Evolutionary conservation across 1,140 invertebrate species (phyloP), one percentile per base, ranked within the genome.

Genomic region (Hermatobates lingyangjiaoensis): DNA sequence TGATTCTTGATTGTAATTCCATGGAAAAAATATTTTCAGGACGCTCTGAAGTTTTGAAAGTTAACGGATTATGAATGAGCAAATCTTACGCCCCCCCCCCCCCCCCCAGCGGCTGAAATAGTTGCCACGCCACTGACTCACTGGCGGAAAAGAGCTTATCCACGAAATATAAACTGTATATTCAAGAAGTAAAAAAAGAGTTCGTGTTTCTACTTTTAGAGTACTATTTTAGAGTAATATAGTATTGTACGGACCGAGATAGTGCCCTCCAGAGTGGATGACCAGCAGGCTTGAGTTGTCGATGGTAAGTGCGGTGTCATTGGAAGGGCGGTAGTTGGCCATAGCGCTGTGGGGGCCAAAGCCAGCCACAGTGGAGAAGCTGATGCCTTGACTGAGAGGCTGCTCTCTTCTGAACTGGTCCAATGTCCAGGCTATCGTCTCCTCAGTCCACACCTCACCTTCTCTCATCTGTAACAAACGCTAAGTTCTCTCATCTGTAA

Each of bases 291-390:
- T 60, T 20, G 51, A 73, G 26, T 71, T 75, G 18, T 74, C 77
- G 3, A 97, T 77, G n/a, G 65, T 58, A 42, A 72, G 66, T 61
- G 84, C 80, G 7, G 87, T 87, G 21, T 75, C 74, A 53, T 76
- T 74, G 15, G 73, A 80, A 0, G 87, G 80, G 53, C 76, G 74
- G 65, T 98, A 98, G 64, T 96, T 91, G 3, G 93, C 88, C 27
- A 91, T 71, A 0, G 94, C 89, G 0, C 76, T 87, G 68, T 96
- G 87, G 12, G 81, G 67, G 0, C 90, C 93, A 60, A 81, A 90
- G 1, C 81, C 87, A 1, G 84, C 88, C 45, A 95, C 90, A 0
- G 93, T 96, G 25, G 76, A 70, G 70, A 97, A 93, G 48, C 78
- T 81, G 10, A 84, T 70, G 0, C 87, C 84, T 51, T 72, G 72